Base-by-base conservation (phyloP, 2,113 vertebrate species). In the Calyptommatus sinebrachiatus region DNA sequence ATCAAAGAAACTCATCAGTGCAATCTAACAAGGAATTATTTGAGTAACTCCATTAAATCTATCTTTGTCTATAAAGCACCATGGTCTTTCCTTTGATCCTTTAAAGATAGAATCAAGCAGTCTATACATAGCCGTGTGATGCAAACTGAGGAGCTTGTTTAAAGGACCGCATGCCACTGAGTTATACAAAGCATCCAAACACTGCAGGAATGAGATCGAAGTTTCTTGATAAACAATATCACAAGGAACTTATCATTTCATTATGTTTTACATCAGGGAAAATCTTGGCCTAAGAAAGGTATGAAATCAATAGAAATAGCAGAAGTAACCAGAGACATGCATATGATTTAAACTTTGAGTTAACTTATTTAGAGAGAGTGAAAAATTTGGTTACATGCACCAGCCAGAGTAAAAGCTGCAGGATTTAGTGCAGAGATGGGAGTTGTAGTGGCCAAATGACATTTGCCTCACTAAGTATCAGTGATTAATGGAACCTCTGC, bases 31-130 rank as follows among this genome's bases (percentile, higher is more conserved):
- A 91, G 86, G 57, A 74, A 81, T 81, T 89, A 83, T 78, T 89
- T 89, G 92, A 89, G 91, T 91, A 93, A 93, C 81, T 90, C 66
- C 93, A 91, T 90, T 93, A 28, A 86, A 86, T 91, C 91, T 90
- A 92, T 86, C 89, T 91, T 91, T 89, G 88, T 91, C 94, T 90
- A 87, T 91, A 91, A 92, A 35, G 8, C 45, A 6, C 82, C 86
- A 73, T n/a, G 71, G 79, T 75, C 87, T 89, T 89, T 83, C 70
- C 91, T 94, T 94, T 95, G 91, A 93, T 94, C 89, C 90, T 84
- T 53, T 70, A 89, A 88, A 90, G 84, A 83, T 82, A 89, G 83
- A 83, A 22, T 24, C 86, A 70, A 85, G 78, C 29, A 48, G 68
- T 78, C 85, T 91, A 81, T 89, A 81, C 73, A 86, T 85, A 88